phyloP scores from a whole-genome alignment of 1,140 invertebrate genomes.

The Aplysia californica region DNA sequence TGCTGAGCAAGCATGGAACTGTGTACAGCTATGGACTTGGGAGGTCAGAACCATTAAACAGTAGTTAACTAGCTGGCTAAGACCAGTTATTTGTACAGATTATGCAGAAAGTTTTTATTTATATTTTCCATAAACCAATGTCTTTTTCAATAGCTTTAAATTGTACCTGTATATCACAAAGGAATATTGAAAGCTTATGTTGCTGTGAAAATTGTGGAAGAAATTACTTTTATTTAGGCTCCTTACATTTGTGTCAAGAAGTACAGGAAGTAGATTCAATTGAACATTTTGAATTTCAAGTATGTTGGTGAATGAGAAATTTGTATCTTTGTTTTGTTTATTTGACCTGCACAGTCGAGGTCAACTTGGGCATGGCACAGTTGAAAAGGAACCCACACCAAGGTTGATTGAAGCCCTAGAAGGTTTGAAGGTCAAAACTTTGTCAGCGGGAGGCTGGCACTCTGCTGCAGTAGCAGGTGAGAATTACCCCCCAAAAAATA shows the following conservation, averaged over 20 bases:
- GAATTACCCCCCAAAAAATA: neutral
- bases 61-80: no score
- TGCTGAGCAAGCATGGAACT: neutral
- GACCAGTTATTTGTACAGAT: no score
- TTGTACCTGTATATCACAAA: no score
- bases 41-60: slow-evolving; percentile 1
- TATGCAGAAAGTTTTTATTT: no score
- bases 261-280: neutral
- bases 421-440: neutral
- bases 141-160: no score
- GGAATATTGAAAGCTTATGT: neutral
- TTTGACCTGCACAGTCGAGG: slow-evolving; percentile 2
- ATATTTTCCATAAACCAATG: no score
- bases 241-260: neutral
- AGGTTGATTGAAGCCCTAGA: neutral
- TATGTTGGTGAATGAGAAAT: neutral
- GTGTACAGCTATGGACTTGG: slow-evolving; percentile 21
- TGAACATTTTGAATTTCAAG: neutral
- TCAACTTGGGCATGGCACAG: slow-evolving; percentile 15
- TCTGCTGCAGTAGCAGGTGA: slow-evolving; percentile 17
- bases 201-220: neutral
- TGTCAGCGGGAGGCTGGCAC: slow-evolving; percentile 14
- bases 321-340: neutral
- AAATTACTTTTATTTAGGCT: neutral
- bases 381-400: neutral